Evolutionary conservation across 2,888 invertebrate species (phyloP).

Genomic region (Trisateles emortualis): DNA sequence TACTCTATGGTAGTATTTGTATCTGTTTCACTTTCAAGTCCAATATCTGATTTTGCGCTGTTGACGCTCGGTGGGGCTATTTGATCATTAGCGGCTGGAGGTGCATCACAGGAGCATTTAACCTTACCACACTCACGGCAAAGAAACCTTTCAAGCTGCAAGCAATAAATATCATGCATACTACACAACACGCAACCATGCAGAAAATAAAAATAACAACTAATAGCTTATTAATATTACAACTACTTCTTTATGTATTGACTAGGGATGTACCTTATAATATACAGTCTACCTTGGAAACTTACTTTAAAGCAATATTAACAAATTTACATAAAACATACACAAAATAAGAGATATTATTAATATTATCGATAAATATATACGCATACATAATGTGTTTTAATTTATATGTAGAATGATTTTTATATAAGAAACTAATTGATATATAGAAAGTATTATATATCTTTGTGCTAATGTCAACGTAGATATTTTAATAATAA

Average conservation of each 20-base stretch:
- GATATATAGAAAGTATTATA: too few relatives aligned
- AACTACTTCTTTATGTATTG: conserved; percentile 6
- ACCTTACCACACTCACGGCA: conserved; percentile 90
- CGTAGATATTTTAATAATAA: too few relatives aligned
- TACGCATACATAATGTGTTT: too few relatives aligned
- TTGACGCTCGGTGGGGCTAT: conserved; percentile 43
- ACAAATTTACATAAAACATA: neutral
- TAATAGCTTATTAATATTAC: conserved; percentile 26
- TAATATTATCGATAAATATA: too few relatives aligned
- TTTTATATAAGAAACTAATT: too few relatives aligned
- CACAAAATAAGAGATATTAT: too few relatives aligned
- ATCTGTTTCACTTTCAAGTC: conserved; percentile 44
- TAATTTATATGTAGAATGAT: too few relatives aligned
- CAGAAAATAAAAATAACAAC: conserved; percentile 49
- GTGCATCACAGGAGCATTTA: conserved; percentile 87
- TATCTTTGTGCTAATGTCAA: too few relatives aligned
- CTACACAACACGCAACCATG: conserved; percentile 81
- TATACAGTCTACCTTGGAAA: neutral
- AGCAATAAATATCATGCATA: conserved; percentile 88
- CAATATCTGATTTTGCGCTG: conserved; percentile 38
- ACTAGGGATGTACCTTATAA: neutral
- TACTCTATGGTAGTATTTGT: conserved; percentile 64
- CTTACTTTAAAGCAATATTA: neutral
- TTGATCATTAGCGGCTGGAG: conserved; percentile 50
- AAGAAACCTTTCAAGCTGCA: conserved; percentile 91